phyloP scores from a whole-genome alignment of 2,797 vertebrate species.

The Streptopelia turtur region DNA sequence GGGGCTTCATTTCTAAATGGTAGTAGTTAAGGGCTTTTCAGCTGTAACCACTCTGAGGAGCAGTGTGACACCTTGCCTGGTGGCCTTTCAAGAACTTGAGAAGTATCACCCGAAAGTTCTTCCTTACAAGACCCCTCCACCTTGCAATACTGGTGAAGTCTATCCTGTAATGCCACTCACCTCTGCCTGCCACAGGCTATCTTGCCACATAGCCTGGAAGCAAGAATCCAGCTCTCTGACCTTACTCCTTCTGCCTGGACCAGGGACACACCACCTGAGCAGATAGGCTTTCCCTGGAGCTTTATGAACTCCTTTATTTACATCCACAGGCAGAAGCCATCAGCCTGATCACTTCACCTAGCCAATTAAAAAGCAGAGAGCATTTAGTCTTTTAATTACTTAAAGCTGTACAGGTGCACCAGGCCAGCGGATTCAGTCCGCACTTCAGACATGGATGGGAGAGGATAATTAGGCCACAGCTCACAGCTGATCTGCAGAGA shows the following conservation, averaged over 20 bases:
- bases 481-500: background rate
- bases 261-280: fast-evolving
- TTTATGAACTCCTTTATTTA: background rate
- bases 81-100: background rate
- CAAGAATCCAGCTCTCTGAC: fast-evolving
- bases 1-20: background rate
- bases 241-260: fast-evolving
- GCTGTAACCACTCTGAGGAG: fast-evolving
- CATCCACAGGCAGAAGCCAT: background rate
- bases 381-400: background rate
- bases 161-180: fast-evolving
- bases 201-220: fast-evolving
- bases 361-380: background rate
- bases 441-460: background rate
- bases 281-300: fast-evolving
- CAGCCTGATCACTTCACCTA: background rate
- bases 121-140: background rate
- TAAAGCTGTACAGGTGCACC: background rate
- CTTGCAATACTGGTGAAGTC: background rate
- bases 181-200: fast-evolving
- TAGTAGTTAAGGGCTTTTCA: background rate
- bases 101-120: background rate
- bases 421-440: background rate
- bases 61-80: background rate
- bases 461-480: background rate